Base-by-base conservation (phyloP, 1,140 invertebrate genomes). In the Charaxes varanes region DNA sequence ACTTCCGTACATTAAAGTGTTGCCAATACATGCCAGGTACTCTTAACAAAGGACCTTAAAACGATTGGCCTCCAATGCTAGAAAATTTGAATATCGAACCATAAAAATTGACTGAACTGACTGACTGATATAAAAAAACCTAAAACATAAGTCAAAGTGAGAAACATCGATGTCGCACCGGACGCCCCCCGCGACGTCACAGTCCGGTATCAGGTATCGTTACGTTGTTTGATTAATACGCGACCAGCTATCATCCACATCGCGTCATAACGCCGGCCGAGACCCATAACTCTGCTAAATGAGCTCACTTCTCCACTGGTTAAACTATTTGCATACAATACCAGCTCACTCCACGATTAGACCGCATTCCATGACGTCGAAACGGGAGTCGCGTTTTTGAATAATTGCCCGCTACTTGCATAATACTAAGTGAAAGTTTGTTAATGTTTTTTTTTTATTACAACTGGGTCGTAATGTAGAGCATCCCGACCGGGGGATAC, bases 251-350 rank as follows among this genome's bases (percentile, higher is more conserved):
- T 73, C 66, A 64, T 47, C 57, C 58, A 54, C 64, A 70, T 70
- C 55, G 49, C 59, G 66, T 71, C 64, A 58, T 45, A 46, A 41
- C 49, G 30, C 38, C 53, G 49, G 47, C 43, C 53, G 21, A 40
- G 33, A 42, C 53, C 45, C 71, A 72, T 77, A 67, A 71, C 60
- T 71, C 56, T 66, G 58, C 53, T 61, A 70, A 70, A 77, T 72
- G 64, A 72, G 57, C 49, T 46, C 61, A 55, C 56, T 50, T 58
- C 52, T 53, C 56, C 50, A 57, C 57, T 43, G 37, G 54, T 47
- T 51, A 49, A 62, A 48, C 33, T 53, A 79, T 80, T 80, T 74
- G 70, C 76, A 80, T 80, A 77, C 72, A 80, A 77, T 77, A 43
- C 53, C 53, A 43, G 43, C 37, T 33, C 23, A 36, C 22, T 43